Evolutionary conservation across 2,888 invertebrate genomes (phyloP), one percentile per base, ranked within the genome.

Genomic region (Ennomos quercinarius): DNA sequence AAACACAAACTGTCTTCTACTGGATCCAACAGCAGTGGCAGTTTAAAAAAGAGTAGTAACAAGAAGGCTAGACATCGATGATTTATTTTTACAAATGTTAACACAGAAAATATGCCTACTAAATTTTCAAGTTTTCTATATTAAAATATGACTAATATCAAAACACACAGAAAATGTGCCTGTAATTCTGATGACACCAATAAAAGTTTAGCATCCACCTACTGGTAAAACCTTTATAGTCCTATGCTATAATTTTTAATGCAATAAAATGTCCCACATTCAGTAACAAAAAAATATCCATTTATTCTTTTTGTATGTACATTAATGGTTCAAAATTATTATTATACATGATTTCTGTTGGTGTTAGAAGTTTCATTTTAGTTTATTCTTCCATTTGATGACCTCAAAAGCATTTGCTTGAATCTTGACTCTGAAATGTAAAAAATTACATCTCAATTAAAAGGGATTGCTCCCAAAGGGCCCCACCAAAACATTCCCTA

Each of bases 41-140:
- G 94, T 63, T 92, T 94, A 41, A 97, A 97, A 83, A 97, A 97
- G 77, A 96, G 94, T 80, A 95, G 94, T 71, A 96, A 95, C 78
- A 97, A 97, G 82, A 96, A 97, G 86, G 95, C 96, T 13, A 94
- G 96, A 75, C 97, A 97, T 87, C 95, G 97, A 91, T 97, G 95
- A 94, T 27, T 27, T 27, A 27, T 27, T 27, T 27, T 6, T 27
- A 6, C 6, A 27, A 27, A 27, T 27, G 5, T 6, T 4, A 6
- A 27, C 27, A 27, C 27, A 27, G 27, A 27, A 27, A 27, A 27
- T 27, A 5, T 27, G 27, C 27, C 27, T 27, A 27, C 27, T 27
- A 17, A 17, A 17, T 17, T 2, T 17, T 2, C 17, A 2, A n/a
- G n/a, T n/a, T n/a, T n/a, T n/a, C n/a, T n/a, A 17, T 17, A 17